Evolutionary conservation across 1,140 invertebrate genomes (phyloP), one percentile per base, ranked within the genome.

Genomic region (Campoletis sonorensis): DNA sequence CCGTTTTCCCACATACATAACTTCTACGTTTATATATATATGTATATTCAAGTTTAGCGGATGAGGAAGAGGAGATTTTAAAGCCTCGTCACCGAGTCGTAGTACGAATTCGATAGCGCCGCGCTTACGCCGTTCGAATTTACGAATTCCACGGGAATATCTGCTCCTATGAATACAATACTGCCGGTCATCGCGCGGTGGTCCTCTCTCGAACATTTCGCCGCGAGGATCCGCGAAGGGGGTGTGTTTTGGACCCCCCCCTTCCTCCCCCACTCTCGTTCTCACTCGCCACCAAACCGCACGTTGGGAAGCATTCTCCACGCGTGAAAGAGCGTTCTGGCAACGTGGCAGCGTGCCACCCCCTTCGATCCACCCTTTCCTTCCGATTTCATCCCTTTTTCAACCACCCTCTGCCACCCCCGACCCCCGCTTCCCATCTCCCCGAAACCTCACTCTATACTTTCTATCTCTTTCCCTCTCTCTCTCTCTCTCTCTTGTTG

Each of bases 241-340:
- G 61, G 16, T 23, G 77, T 11, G 1, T 23, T 33, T 68, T 4
- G 45, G 40, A 27, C 37, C 26, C 76, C 78, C 51, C 21, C 27
- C 37, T n/a, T 70, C 78, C 51, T 21, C 26, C 49, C 18, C 15
- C 27, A 10, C 18, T 7, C 51, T 61, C 58, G 18, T 33, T 33
- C 58, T n/a, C 58, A 4, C 30, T 30, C 45, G 37, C 61, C 68
- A 54, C n/a, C 76, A 64, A 78, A 7, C 58, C 26, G 49, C 67
- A 68, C 33, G 15, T 40, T 70, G 82, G 78, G 58, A 64, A 80
- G 79, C 70, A 79, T 81, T 85, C 83, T 80, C 51, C 79, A 67
- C 79, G 81, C 83, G 77, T 76, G 81, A 82, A 73, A 61, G 76
- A 61, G 51, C 83, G 83, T 81, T 79, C 83, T 85, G 84, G 84